Evolutionary conservation across 1,140 invertebrate species (phyloP).

Genomic region (Muscidifurax raptorellus): DNA sequence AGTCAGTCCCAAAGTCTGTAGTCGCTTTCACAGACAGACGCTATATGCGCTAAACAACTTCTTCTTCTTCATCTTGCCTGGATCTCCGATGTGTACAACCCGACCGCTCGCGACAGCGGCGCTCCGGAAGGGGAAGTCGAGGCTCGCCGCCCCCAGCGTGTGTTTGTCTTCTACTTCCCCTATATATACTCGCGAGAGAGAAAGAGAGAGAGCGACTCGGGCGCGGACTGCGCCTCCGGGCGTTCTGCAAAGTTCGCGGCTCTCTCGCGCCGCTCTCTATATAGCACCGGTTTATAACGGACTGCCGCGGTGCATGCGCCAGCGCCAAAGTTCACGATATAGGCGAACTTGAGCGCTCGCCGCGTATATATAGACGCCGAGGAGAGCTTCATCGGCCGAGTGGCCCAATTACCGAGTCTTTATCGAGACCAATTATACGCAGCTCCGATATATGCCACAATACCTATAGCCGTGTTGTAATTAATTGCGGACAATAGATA

Average conservation of each 20-base stretch:
- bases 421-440: neutral
- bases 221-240: constrained; percentile 28
- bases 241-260: constrained; percentile 2
- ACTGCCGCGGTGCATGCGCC: neutral
- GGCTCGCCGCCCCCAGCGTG: constrained; percentile 14
- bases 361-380: neutral
- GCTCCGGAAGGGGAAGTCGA: constrained; percentile 41
- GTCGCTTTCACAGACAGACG: too few species aligned
- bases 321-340: constrained; percentile 43
- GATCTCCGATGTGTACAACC: too few species aligned
- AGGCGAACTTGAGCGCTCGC: constrained; percentile 22
- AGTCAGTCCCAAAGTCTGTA: too few species aligned
- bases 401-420: neutral
- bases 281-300: constrained; percentile 47
- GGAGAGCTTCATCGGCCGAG: neutral
- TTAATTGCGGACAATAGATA: too few species aligned
- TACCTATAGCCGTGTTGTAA: too few species aligned
- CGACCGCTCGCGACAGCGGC: neutral
- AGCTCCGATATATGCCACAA: too few species aligned
- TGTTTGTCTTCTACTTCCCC: constrained; percentile 23
- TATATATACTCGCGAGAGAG: too few species aligned
- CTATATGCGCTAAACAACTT: neutral
- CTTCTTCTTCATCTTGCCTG: neutral
- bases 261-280: constrained; percentile 15
- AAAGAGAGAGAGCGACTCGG: neutral